phyloP scores from a whole-genome alignment of 1,140 invertebrate species.

The Oncopodura yosiiana region DNA sequence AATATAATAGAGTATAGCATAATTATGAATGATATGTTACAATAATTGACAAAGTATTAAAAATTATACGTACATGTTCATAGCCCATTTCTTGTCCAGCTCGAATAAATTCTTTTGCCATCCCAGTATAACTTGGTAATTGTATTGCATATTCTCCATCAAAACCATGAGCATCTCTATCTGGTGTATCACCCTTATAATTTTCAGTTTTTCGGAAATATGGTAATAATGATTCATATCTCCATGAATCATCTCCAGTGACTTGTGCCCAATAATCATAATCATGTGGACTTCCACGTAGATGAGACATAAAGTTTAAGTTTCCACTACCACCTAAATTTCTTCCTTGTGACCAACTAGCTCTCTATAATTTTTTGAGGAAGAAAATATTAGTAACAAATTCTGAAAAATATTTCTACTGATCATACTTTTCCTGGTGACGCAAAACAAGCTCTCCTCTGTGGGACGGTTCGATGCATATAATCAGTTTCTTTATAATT shows the following conservation, averaged over 20 bases:
- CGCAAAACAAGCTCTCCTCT: constrained; percentile 20
- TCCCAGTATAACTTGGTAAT: constrained; percentile 9
- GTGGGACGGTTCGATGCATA: constrained; percentile 17
- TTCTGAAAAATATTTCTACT: neutral
- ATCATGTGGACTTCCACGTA: constrained; percentile 14
- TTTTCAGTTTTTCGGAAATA: constrained; percentile 10
- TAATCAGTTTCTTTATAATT: constrained; percentile 20
- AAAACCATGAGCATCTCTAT: constrained; percentile 13
- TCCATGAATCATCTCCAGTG: neutral
- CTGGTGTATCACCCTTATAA: constrained; percentile 8
- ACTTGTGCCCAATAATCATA: constrained; percentile 8
- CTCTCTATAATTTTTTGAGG: constrained; percentile 8
- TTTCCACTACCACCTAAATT: constrained; percentile 16
- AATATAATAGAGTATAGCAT: too few relatives aligned
- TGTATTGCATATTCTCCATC: neutral
- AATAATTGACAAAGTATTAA: too few relatives aligned
- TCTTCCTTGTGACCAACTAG: constrained; percentile 1
- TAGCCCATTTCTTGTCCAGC: constrained; percentile 14
- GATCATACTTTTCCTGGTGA: constrained; percentile 1
- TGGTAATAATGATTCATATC: constrained; percentile 1
- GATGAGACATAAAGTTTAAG: constrained; percentile 4
- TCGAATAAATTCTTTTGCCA: constrained; percentile 14
- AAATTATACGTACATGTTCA: too few relatives aligned
- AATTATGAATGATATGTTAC: too few relatives aligned
- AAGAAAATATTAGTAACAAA: neutral